Percentiles rank a stretch among this genome's conserved stretches.
These are phyloP conservation scores for Laupala kohalensis DNA, from an alignment of 1,140 invertebrate genomes.

Conservation along the genomic window DNA sequence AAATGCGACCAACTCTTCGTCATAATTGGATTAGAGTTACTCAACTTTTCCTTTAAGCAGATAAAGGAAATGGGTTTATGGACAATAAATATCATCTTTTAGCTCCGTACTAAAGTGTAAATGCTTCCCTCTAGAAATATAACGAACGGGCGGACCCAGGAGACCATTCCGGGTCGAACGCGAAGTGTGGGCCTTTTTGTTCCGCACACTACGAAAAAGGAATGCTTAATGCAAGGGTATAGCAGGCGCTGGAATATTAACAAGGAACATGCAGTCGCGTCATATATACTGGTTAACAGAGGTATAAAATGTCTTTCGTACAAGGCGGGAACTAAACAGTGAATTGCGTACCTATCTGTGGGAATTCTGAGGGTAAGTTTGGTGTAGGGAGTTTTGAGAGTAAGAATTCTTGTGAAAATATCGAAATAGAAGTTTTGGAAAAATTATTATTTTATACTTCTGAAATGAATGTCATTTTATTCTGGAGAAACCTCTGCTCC, in stretches of 20 bases:
- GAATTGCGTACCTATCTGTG: too few species aligned
- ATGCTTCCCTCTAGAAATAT: neutral
- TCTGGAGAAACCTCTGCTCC: too few species aligned
- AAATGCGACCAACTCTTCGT: too few species aligned
- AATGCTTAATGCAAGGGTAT: neutral
- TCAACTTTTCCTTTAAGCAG: neutral
- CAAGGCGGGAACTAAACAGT: too few species aligned
- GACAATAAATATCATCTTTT: neutral
- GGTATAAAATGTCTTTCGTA: neutral
- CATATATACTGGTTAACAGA: neutral
- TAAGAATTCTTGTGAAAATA: too few species aligned
- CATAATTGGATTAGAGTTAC: neutral
- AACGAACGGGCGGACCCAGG: neutral
- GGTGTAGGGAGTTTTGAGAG: too few species aligned
- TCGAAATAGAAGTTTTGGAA: too few species aligned
- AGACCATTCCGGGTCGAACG: neutral
- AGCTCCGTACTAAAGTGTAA: neutral
- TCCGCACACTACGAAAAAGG: neutral
- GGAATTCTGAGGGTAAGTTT: too few species aligned
- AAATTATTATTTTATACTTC: too few species aligned
- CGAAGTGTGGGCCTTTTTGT: neutral
- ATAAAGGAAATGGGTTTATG: neutral
- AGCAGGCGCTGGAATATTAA: neutral
- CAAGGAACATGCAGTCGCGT: neutral
- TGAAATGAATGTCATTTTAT: too few species aligned